These are phyloP conservation scores for Philereme vetulata DNA, from an alignment of 2,888 invertebrate genomes.

Conservation along the genomic window DNA sequence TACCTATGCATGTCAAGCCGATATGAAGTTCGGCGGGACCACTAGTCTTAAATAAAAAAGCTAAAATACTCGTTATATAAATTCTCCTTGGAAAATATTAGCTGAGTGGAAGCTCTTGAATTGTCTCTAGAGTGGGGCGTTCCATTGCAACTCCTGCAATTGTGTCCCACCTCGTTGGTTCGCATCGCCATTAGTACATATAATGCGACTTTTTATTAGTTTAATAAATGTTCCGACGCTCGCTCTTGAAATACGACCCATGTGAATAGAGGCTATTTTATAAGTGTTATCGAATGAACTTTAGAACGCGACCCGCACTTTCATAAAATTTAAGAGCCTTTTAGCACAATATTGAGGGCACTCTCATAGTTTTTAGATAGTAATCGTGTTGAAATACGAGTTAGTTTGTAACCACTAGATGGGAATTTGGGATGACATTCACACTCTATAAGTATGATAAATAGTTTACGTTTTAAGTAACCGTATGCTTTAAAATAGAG, in stretches of 20 bases:
- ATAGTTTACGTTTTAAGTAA: no score
- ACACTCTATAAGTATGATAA: no score
- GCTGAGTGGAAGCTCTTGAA: slow-evolving; percentile 21
- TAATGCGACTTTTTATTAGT: slow-evolving; percentile 40
- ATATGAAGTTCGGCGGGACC: no score
- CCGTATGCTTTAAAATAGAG: no score
- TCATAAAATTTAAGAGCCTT: neutral
- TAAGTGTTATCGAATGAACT: slow-evolving; percentile 5
- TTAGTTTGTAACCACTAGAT: no score
- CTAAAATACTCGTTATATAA: slow-evolving; percentile 1
- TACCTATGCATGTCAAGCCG: no score
- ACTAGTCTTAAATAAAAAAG: neutral
- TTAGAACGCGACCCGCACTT: neutral
- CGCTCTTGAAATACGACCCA: slow-evolving; percentile 24
- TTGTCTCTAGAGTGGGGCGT: slow-evolving; percentile 26
- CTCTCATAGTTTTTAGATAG: neutral
- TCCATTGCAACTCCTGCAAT: slow-evolving; percentile 36
- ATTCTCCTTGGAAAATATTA: slow-evolving; percentile 21
- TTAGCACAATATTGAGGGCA: neutral
- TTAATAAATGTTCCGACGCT: slow-evolving; percentile 36
- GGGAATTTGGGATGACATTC: no score
- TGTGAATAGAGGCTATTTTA: slow-evolving; percentile 15
- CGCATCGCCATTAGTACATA: slow-evolving; percentile 35
- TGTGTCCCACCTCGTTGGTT: slow-evolving; percentile 33
- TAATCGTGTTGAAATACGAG: no score